A percentile compares a stretch with the other conserved stretches of the same genome.
These are phyloP conservation scores for Seladonia tumulorum DNA, from an alignment of 2,888 invertebrate species.

Conservation along the genomic window DNA sequence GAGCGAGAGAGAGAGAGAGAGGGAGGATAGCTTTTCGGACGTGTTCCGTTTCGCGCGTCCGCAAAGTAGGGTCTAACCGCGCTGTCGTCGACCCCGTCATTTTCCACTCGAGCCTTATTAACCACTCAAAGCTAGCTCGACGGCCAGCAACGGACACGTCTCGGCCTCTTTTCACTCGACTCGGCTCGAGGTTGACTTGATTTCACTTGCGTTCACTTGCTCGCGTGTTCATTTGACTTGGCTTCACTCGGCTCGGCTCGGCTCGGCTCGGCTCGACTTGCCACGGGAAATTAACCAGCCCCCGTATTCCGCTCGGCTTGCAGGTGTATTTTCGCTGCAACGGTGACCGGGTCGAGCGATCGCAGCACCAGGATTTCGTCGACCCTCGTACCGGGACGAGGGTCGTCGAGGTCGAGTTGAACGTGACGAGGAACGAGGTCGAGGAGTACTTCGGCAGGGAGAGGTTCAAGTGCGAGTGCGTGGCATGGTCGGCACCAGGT, in stretches of 20 bases:
- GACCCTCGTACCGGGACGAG: constrained; percentile 94
- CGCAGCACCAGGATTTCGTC: constrained; percentile 90
- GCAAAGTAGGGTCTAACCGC: constrained; percentile 9
- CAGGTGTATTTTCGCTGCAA: constrained; percentile 95
- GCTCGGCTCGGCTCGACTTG: not conserved
- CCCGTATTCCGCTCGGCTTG: constrained; percentile 36
- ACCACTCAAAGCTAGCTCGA: constrained; percentile 45
- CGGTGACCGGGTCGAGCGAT: constrained; percentile 85
- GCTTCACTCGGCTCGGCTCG: not conserved
- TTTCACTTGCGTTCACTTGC: not conserved
- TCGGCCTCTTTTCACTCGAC: constrained; percentile 37
- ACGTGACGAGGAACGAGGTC: constrained; percentile 93
- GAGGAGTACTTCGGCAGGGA: constrained; percentile 96
- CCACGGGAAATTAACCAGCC: not conserved
- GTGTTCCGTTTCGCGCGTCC: constrained; percentile 24
- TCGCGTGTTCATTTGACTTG: not conserved
- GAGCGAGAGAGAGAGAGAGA: not conserved
- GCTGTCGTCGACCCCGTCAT: constrained; percentile 26
- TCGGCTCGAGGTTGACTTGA: constrained; percentile 22
- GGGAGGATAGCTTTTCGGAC: constrained; percentile 15
- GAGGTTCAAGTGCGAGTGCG: constrained; percentile 95
- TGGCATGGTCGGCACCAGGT: constrained; percentile 94
- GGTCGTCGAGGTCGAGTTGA: constrained; percentile 93
- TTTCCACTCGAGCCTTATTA: constrained; percentile 59
- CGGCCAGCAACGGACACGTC: constrained; percentile 40